Evolutionary conservation across 2,888 invertebrate species (phyloP).

Genomic region (Galerucella pusilla): DNA sequence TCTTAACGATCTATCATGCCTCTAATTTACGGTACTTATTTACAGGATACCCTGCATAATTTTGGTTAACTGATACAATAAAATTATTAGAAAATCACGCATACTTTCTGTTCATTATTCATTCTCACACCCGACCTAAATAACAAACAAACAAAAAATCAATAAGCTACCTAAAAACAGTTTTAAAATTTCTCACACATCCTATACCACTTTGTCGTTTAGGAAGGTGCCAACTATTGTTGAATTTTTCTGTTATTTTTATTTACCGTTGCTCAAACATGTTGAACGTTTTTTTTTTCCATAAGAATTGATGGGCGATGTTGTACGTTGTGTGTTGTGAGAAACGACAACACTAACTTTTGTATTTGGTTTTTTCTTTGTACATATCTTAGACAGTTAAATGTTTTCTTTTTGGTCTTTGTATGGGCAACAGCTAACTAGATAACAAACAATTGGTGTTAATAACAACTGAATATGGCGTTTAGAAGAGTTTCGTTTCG

Average conservation of each 20-base stretch:
- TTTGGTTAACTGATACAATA: no score
- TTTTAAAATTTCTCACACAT: constrained; percentile 11
- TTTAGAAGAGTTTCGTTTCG: neutral
- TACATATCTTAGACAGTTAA: constrained; percentile 12
- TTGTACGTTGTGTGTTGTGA: no score
- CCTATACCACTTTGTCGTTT: constrained; percentile 8
- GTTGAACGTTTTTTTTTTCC: constrained; percentile 7
- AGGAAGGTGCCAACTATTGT: constrained; percentile 24
- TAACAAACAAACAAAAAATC: constrained; percentile 12
- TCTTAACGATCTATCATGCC: no score
- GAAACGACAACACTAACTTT: constrained; percentile 21
- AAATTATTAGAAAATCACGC: no score
- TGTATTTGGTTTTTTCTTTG: constrained; percentile 21
- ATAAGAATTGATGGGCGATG: neutral
- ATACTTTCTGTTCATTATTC: no score
- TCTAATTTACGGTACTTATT: no score
- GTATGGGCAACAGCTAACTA: constrained; percentile 21
- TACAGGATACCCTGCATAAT: no score
- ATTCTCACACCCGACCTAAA: neutral
- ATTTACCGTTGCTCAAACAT: constrained; percentile 29
- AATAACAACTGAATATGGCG: constrained; percentile 25
- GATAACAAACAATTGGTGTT: constrained; percentile 21
- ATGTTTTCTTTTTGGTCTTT: constrained; percentile 17
- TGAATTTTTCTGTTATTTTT: constrained; percentile 22
- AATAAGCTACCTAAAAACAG: neutral